These are phyloP conservation scores for Desmodus rotundus DNA, from an alignment of 2,113 vertebrate species.

Conservation along the genomic window DNA sequence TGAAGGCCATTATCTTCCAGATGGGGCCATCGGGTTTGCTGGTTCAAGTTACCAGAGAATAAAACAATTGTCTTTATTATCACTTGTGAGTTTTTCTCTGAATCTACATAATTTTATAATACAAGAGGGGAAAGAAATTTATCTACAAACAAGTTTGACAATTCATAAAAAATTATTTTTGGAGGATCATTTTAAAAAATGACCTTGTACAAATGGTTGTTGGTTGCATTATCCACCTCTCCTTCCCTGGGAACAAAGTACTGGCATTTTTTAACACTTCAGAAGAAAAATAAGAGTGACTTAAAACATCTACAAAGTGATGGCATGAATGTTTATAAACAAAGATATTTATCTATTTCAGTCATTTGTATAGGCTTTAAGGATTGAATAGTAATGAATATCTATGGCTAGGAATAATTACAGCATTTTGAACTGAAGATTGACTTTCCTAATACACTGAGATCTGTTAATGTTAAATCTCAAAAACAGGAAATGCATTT, in stretches of 20 bases:
- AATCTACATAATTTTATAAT: background rate
- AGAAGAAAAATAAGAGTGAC: slow-evolving; percentile 23
- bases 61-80: background rate
- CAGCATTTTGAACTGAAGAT: slow-evolving; percentile 10
- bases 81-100: background rate
- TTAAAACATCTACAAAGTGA: slow-evolving; percentile 35
- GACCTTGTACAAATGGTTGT: background rate
- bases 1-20: background rate
- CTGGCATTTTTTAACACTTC: slow-evolving; percentile 1
- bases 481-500: slow-evolving; percentile 18
- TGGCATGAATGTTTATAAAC: slow-evolving; percentile 11
- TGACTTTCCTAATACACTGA: slow-evolving; percentile 1
- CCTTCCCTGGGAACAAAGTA: background rate
- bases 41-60: background rate
- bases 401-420: background rate
- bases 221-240: background rate
- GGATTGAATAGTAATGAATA: background rate
- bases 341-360: slow-evolving; percentile 28
- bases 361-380: slow-evolving; percentile 38
- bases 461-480: background rate
- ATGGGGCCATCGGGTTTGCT: background rate
- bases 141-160: background rate
- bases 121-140: background rate
- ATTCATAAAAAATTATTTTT: background rate
- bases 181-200: background rate